Conservation (phyloP, 2,113 vertebrate species). For the Colossoma macropomum region DNA sequence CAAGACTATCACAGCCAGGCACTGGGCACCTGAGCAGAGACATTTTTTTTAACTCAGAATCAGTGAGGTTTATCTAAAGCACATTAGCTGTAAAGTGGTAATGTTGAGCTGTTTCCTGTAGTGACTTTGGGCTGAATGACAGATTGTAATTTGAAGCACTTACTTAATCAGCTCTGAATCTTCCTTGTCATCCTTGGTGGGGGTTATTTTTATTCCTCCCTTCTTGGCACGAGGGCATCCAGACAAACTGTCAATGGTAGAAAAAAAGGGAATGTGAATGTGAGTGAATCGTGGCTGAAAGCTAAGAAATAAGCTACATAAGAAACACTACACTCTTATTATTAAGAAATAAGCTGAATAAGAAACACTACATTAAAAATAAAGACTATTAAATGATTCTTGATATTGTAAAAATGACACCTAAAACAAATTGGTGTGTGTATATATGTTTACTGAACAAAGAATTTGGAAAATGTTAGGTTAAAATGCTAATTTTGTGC, state of each 20-base stretch:
- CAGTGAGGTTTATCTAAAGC: not conserved
- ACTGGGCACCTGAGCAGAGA: conserved; percentile 87
- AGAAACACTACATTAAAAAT: too few relatives aligned
- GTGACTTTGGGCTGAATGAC: not conserved
- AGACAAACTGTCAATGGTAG: conserved; percentile 85
- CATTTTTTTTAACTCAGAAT: conserved; percentile 3
- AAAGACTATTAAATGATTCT: too few relatives aligned
- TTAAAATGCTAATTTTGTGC: too few relatives aligned
- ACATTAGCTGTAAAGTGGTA: not conserved
- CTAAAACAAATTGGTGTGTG: too few relatives aligned
- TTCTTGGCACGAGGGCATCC: conserved; percentile 99
- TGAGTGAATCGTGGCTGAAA: conserved; percentile 4
- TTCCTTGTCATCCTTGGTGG: conserved; percentile 96
- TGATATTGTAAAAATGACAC: too few relatives aligned
- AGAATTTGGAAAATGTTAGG: too few relatives aligned
- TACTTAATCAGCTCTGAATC: conserved; percentile 96
- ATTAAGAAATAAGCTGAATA: not conserved
- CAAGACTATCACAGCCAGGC: conserved; percentile 95
- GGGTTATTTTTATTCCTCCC: conserved; percentile 90
- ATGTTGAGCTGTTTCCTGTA: not conserved
- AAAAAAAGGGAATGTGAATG: conserved; percentile 1
- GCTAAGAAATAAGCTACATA: not conserved
- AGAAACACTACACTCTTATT: too few relatives aligned
- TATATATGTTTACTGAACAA: too few relatives aligned
- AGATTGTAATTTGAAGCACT: conserved; percentile 49